Conservation (phyloP, 2,888 invertebrate genomes). For the Drosophila longiperda region DNA sequence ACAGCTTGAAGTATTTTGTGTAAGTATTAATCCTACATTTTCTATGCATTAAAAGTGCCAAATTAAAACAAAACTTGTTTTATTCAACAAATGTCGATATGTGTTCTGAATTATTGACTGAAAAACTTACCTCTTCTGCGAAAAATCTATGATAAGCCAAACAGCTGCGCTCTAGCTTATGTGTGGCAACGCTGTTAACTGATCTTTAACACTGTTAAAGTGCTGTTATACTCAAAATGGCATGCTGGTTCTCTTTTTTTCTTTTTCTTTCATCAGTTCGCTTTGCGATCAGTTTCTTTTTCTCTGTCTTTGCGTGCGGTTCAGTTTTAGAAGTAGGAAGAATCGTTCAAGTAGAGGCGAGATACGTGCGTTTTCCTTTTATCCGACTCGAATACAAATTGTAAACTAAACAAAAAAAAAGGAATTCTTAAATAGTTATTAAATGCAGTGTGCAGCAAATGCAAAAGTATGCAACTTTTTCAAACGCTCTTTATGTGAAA, state of each 20-base stretch:
- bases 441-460: conserved; percentile 52
- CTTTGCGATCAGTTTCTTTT: conserved; percentile 80
- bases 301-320: conserved; percentile 81
- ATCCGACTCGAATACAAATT: conserved; percentile 70
- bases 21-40: not conserved
- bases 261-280: conserved; percentile 49
- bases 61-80: not conserved
- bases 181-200: conserved; percentile 53
- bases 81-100: conserved; percentile 27
- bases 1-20: not conserved
- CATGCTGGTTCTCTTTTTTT: conserved; percentile 37
- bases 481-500: conserved; percentile 35
- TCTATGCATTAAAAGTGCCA: not conserved
- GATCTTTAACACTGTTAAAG: conserved; percentile 53
- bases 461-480: conserved; percentile 47
- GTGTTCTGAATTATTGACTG: conserved; percentile 5
- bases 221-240: conserved; percentile 58
- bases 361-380: conserved; percentile 68
- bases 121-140: conserved; percentile 11
- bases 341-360: conserved; percentile 70
- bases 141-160: conserved; percentile 40
- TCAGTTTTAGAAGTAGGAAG: conserved; percentile 69
- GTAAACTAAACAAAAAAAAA: conserved; percentile 60
- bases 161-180: conserved; percentile 51
- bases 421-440: conserved; percentile 57